Base-by-base conservation (phyloP, 2,797 vertebrate species). In the Cottoperca gobio region DNA sequence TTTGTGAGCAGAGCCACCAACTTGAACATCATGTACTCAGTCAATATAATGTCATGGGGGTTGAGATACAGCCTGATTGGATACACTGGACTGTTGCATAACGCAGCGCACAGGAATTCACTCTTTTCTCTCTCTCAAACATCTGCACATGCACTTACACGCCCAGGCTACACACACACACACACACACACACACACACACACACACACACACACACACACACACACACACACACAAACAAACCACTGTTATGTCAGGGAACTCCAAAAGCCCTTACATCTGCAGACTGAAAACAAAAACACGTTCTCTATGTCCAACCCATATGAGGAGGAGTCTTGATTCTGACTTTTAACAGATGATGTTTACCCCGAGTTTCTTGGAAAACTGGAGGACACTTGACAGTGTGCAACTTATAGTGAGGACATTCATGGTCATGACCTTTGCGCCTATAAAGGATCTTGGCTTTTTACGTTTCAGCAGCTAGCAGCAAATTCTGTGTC, bases 251-350 rank as follows among this genome's bases (percentile, higher is more conserved):
- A 82, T 73, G 61, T 59, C 57, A 80, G 73, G 87, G 76, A 89
- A 91, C 54, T 90, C 81, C 72, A 72, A 67, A 79, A 83, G 65
- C n/a, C 50, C 60, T 69, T 65, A 72, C 76, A 86, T 83, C 82
- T 87, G 86, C 85, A 88, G 82, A 67, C 64, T 79, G 72, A 88
- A 86, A 76, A 91, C 77, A 86, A 84, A 75, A 89, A 91, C 83
- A 84, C 17, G 3, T 57, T 70, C 67, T 64, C 21, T 49, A 1
- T 76, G 70, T 77, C 40, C 65, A 60, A 82, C 83, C n/a, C 86
- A 85, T 75, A 53, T 24, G 63, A 73, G 86, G 86, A 70, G 82
- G 91, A 88, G 88, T 69, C 81, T 69, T 53, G 31, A 49, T 13
- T 73, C 55, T 78, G 80, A 85, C 76, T 88, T 90, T 71, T 60